Evolutionary conservation across 2,888 invertebrate species (phyloP).

Genomic region (Zygothrica quintamaculata): DNA sequence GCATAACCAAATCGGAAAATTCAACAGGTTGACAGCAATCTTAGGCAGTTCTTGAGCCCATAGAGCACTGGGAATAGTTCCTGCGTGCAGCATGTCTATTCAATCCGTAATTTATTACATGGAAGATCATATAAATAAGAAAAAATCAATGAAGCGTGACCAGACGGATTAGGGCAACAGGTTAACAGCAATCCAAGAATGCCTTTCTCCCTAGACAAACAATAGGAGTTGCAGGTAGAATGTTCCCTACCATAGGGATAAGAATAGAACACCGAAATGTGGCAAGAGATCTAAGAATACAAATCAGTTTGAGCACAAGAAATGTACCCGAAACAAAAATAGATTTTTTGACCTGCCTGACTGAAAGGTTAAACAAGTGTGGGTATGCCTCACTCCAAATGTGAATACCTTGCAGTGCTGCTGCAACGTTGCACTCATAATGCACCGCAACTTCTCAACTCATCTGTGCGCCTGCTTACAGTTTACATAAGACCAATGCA

Average conservation of each 20-base stretch:
- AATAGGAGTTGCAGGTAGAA: neutral
- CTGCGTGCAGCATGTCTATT: neutral
- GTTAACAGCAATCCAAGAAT: conserved; percentile 18
- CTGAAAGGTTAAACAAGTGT: conserved; percentile 10
- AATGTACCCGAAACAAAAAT: too few relatives aligned
- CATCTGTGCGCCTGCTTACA: conserved; percentile 47
- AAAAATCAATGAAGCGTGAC: conserved; percentile 45
- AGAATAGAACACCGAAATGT: neutral
- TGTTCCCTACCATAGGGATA: neutral
- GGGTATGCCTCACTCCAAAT: conserved; percentile 3
- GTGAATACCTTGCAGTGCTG: too few relatives aligned
- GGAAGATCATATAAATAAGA: neutral
- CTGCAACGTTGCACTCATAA: conserved; percentile 14
- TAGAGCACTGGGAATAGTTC: too few relatives aligned
- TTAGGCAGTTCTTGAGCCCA: neutral
- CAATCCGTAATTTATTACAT: neutral
- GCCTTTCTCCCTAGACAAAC: neutral
- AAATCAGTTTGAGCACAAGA: too few relatives aligned
- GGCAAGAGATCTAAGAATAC: too few relatives aligned
- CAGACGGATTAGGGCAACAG: conserved; percentile 14
- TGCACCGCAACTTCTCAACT: neutral
- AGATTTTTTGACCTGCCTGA: too few relatives aligned
- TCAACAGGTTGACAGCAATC: conserved; percentile 13
- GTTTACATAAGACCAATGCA: conserved; percentile 42
- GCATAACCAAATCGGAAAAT: conserved; percentile 33